These are phyloP conservation scores for Lepus timidus DNA, from an alignment of 2,113 vertebrate genomes.

Conservation along the genomic window DNA sequence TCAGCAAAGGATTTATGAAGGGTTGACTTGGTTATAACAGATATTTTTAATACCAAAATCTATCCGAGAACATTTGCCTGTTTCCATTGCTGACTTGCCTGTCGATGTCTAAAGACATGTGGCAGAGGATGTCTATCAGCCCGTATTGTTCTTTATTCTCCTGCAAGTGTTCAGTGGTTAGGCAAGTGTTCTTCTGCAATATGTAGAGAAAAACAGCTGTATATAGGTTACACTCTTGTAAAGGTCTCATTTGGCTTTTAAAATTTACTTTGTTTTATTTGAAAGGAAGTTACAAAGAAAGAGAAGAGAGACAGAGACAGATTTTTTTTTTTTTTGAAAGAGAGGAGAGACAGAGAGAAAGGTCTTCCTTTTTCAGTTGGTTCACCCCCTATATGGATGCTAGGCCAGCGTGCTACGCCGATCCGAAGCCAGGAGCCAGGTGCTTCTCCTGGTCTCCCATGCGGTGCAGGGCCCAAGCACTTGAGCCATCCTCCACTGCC, in stretches of 20 bases:
- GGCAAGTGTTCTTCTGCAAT: neutral
- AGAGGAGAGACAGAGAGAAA: too few species aligned
- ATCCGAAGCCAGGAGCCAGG: too few species aligned
- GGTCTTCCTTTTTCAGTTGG: too few species aligned
- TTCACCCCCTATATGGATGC: too few species aligned
- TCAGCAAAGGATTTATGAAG: neutral
- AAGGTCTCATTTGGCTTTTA: slow-evolving; percentile 48
- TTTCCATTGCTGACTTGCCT: slow-evolving; percentile 4
- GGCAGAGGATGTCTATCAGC: neutral
- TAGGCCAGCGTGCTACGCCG: too few species aligned
- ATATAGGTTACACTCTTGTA: neutral
- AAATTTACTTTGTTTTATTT: neutral
- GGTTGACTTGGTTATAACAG: neutral
- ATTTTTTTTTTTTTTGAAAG: too few species aligned
- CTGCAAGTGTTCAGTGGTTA: neutral
- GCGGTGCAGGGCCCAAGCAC: too few species aligned
- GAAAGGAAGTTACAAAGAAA: too few species aligned
- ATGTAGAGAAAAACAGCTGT: neutral
- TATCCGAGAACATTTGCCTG: neutral
- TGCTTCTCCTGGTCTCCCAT: too few species aligned
- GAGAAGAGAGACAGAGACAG: too few species aligned
- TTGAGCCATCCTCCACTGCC: too few species aligned
- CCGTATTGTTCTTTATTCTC: neutral
- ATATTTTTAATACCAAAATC: slow-evolving; percentile 11
- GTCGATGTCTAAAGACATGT: neutral